Evolutionary conservation across 2,888 invertebrate genomes (phyloP), one percentile per base, ranked within the genome.

Genomic region (Coelogynopora nodosa): DNA sequence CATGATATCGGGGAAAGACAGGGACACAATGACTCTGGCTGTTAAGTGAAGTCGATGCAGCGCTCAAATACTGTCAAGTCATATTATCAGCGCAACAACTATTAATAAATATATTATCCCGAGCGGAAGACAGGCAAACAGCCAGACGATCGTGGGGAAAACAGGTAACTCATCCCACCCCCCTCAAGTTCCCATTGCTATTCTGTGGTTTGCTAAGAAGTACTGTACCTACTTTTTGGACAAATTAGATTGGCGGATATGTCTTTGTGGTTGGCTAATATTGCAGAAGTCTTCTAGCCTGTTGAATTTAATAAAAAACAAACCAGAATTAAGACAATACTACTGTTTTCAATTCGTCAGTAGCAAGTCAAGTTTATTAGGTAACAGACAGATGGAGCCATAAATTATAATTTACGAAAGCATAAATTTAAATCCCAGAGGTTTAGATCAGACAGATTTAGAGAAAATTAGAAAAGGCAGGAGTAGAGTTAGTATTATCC

Each of bases 391-490:
- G 74, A 13, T 26, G 74, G 74, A 74, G 23, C 23, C 2, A 74
- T 74, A 74, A 74, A 74, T 74, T 74, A 74, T 74, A n/a, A n/a
- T 74, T 74, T 2, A 13, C 74, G 74, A 74, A 74, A 74, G 74
- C 5, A 74, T 74, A 74, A 23, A 74, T 74, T 23, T 26, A 49
- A 49, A 49, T 49, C 49, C 49, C 49, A 49, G 49, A 49, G 49
- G 49, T 18, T 5, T 13, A 18, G 49, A 49, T 49, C 49, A 49
- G 49, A 49, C 49, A 49, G 49, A 49, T 18, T 49, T n/a, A n/a
- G n/a, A 18, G 49, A 49, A 5, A 49, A 49, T 13, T 49, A 13
- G 49, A 49, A 18, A 49, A 18, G 18, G 49, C 5, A 18, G 18
- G 49, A 49, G 49, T n/a, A 49, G 49, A 49, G 49, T 13, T 5